Percentiles rank a stretch among this genome's conserved stretches.
phyloP scores from a whole-genome alignment of 2,888 invertebrate species.

The Ophion ventricosus region DNA sequence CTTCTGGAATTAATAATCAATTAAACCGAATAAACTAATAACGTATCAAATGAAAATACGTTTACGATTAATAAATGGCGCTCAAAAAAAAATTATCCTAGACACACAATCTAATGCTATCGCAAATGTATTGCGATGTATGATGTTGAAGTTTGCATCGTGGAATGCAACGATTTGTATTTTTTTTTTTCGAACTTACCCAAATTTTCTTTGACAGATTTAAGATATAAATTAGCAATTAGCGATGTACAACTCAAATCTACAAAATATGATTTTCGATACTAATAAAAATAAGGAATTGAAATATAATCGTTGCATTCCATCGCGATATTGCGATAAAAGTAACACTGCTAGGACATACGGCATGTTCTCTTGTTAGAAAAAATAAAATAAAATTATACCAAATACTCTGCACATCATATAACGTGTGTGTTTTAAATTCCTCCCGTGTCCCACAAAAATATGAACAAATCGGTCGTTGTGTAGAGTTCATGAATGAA shows the following conservation, averaged over 20 bases:
- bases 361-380: background rate
- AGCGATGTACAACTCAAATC: too few species aligned
- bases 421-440: too few species aligned
- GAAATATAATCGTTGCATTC: too few species aligned
- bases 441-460: too few species aligned
- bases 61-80: background rate
- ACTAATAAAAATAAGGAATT: too few species aligned
- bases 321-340: background rate
- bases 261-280: too few species aligned
- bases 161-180: too few species aligned
- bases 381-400: background rate
- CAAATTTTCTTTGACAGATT: too few species aligned
- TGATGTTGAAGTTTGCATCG: too few species aligned
- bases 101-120: background rate
- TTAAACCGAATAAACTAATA: background rate
- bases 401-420: background rate
- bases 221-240: too few species aligned
- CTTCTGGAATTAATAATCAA: background rate
- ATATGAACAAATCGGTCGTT: background rate
- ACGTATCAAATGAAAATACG: background rate
- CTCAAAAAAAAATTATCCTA: background rate
- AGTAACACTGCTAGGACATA: background rate
- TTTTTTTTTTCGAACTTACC: too few species aligned
- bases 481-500: slow-evolving; percentile 19
- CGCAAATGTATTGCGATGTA: background rate